phyloP scores from a whole-genome alignment of 2,113 vertebrate species.

The Corydoras sp. region DNA sequence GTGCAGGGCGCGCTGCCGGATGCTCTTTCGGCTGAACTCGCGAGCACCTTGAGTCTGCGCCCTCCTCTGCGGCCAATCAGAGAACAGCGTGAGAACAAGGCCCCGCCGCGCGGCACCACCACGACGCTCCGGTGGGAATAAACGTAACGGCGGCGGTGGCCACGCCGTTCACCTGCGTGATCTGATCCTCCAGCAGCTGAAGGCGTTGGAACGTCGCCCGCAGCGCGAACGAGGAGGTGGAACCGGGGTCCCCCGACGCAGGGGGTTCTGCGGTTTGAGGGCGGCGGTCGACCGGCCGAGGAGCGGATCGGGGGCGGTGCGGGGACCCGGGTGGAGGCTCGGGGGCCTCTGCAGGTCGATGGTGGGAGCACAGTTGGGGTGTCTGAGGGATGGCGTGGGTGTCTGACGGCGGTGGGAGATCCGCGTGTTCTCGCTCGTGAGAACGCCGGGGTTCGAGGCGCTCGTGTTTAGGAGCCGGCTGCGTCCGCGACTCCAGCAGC shows the following conservation, averaged over 20 bases:
- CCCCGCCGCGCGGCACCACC: neutral
- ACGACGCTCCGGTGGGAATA: neutral
- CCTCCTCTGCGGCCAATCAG: constrained; percentile 67
- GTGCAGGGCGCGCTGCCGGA: constrained; percentile 83
- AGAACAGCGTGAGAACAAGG: constrained; percentile 35
- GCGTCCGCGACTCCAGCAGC: constrained; percentile 35
- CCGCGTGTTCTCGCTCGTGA: neutral
- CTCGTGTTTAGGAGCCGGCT: constrained; percentile 6
- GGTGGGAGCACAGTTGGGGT: constrained; percentile 1
- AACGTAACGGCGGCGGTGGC: too few species aligned
- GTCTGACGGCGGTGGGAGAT: neutral
- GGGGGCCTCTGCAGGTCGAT: neutral
- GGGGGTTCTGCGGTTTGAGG: neutral
- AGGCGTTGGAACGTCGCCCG: constrained; percentile 69
- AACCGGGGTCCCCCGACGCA: neutral
- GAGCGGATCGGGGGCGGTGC: constrained; percentile 11
- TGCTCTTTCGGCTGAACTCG: constrained; percentile 82
- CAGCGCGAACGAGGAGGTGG: constrained; percentile 53
- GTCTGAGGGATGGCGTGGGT: neutral
- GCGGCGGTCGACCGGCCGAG: neutral
- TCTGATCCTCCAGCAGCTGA: constrained; percentile 71
- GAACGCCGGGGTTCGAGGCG: neutral
- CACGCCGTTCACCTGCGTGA: constrained; percentile 74
- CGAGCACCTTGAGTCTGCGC: constrained; percentile 68
- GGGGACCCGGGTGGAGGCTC: constrained; percentile 6